Conservation (phyloP, 2,888 invertebrate genomes). For the Nemoura dubitans region DNA sequence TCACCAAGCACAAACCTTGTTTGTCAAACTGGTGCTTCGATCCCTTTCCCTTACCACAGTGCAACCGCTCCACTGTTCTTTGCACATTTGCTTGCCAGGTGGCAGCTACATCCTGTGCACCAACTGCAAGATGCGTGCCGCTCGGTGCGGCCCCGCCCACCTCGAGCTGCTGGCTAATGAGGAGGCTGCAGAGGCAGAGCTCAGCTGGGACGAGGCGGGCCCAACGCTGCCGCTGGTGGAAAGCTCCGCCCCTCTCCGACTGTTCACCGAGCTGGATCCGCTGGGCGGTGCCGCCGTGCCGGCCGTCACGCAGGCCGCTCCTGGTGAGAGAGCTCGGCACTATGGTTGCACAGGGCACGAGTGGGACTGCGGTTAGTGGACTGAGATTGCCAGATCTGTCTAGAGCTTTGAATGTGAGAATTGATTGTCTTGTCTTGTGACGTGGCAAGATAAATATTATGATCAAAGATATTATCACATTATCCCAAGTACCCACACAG, state of each 20-base stretch:
- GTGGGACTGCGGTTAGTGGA: too few species aligned
- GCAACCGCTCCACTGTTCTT: too few species aligned
- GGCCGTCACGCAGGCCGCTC: conserved; percentile 55
- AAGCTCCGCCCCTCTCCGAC: not conserved
- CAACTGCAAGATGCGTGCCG: conserved; percentile 57
- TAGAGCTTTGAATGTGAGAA: too few species aligned
- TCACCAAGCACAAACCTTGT: too few species aligned
- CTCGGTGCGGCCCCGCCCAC: not conserved
- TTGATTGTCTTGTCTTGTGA: too few species aligned
- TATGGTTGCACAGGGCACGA: too few species aligned
- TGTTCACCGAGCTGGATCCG: conserved; percentile 61
- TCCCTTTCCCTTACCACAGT: too few species aligned
- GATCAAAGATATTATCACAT: too few species aligned
- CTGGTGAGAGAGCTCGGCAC: conserved; percentile 39
- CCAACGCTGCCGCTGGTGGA: not conserved
- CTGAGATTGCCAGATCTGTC: too few species aligned
- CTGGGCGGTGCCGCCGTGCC: conserved; percentile 64
- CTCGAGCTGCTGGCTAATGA: conserved; percentile 58
- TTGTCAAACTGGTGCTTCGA: too few species aligned
- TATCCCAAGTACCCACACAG: too few species aligned
- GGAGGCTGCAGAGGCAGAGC: not conserved
- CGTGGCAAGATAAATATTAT: too few species aligned
- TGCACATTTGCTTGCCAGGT: conserved; percentile 51
- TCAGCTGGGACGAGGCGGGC: not conserved
- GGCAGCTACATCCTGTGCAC: conserved; percentile 64